Percentiles rank a stretch among this genome's conserved stretches.
These are phyloP conservation scores for Paragorgia papillata DNA, from an alignment of 92 coral and sea anemone genomes.

Conservation along the genomic window DNA sequence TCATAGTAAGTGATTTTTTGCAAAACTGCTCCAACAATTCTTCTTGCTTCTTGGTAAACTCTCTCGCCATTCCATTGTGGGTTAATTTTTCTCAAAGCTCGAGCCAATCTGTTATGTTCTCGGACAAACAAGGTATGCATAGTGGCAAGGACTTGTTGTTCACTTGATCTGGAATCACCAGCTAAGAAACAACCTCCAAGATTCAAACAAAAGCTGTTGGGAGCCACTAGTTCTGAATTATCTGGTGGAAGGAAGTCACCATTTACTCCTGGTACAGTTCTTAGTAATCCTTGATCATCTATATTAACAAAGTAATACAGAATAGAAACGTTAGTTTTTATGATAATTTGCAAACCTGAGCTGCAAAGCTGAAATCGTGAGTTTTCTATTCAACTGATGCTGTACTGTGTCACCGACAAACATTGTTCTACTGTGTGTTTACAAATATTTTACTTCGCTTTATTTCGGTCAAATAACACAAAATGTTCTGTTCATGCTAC, in stretches of 20 bases:
- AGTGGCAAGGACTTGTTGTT: constrained; percentile 6
- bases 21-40: constrained; percentile 18
- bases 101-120: constrained; percentile 32
- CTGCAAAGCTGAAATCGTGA: too few species aligned
- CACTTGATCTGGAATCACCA: constrained; percentile 28
- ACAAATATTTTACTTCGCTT: too few species aligned
- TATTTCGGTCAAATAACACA: too few species aligned
- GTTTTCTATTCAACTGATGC: too few species aligned
- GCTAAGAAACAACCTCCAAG: constrained; percentile 25
- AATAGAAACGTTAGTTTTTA: neutral
- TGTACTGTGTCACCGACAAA: too few species aligned
- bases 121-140: constrained; percentile 28
- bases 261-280: neutral
- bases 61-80: constrained; percentile 37
- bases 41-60: constrained; percentile 18
- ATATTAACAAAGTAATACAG: neutral
- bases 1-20: constrained; percentile 32
- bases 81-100: neutral
- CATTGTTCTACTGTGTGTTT: too few species aligned
- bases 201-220: neutral
- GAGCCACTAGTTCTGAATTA: constrained; percentile 13
- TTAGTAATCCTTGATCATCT: neutral
- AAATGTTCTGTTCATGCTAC: too few species aligned
- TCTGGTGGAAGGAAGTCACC: constrained; percentile 18
- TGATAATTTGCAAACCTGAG: too few species aligned